Conservation (phyloP, 2,888 invertebrate genomes). For the Drosophila lutescens region DNA sequence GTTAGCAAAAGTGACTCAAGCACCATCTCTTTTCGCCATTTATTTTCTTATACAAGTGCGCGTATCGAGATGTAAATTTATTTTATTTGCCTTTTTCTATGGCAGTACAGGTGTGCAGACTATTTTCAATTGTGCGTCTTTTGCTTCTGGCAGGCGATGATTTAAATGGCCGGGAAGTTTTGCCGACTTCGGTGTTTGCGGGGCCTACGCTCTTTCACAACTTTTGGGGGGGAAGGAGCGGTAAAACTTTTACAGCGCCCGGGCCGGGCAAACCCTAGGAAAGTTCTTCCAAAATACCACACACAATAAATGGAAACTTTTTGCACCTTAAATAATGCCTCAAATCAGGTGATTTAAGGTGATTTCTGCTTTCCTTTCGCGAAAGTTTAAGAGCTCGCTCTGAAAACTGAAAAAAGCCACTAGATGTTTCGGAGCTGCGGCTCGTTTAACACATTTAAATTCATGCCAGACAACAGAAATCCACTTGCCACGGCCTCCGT, state of each 20-base stretch:
- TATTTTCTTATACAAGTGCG: constrained; percentile 25
- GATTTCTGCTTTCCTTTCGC: background rate
- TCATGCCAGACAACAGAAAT: constrained; percentile 59
- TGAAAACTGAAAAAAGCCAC: background rate
- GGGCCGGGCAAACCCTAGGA: constrained; percentile 5
- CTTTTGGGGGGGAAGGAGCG: background rate
- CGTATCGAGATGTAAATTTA: constrained; percentile 43
- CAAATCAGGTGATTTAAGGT: constrained; percentile 20
- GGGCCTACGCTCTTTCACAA: constrained; percentile 4
- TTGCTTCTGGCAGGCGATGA: constrained; percentile 69
- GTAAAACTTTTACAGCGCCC: background rate
- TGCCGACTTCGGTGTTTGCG: constrained; percentile 13
- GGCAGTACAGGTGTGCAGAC: constrained; percentile 31
- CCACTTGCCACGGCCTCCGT: constrained; percentile 41
- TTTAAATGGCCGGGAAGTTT: constrained; percentile 64
- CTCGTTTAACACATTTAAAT: constrained; percentile 75
- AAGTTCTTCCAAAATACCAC: constrained; percentile 29
- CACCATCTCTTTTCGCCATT: constrained; percentile 21
- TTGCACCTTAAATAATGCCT: constrained; percentile 14
- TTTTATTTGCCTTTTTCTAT: constrained; percentile 40
- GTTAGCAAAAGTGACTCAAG: constrained; percentile 5
- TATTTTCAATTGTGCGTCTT: constrained; percentile 53
- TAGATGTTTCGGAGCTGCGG: background rate
- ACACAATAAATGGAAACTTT: constrained; percentile 29
- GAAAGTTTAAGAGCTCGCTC: background rate